Conservation (phyloP, 2,797 vertebrate genomes). For the Phalanger gymnotis region DNA sequence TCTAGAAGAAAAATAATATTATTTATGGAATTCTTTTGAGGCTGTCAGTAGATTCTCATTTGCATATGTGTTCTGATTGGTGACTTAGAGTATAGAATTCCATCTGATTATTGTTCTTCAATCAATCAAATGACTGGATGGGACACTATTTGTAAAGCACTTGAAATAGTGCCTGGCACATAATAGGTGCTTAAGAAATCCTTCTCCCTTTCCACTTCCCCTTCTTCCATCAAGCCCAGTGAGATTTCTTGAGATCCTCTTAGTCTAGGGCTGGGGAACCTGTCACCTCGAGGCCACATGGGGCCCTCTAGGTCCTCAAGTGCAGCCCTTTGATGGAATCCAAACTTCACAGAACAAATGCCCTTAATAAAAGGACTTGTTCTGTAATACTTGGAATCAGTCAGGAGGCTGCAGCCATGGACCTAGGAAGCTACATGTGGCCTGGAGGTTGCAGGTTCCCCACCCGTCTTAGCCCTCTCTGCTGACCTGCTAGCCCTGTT, state of each 20-base stretch:
- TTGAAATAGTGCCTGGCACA: neutral
- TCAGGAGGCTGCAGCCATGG: no score
- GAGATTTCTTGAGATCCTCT: neutral
- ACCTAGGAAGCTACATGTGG: no score
- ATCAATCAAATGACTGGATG: neutral
- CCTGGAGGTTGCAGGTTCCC: no score
- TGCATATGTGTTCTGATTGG: constrained; percentile 79
- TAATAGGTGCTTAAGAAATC: neutral
- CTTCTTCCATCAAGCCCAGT: constrained; percentile 17
- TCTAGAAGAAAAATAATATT: constrained; percentile 80
- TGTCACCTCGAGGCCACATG: no score
- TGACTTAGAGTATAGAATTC: constrained; percentile 66
- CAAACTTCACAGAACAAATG: no score
- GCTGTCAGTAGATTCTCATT: constrained; percentile 77
- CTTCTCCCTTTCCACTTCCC: neutral
- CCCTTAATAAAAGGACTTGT: no score
- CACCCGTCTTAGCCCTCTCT: constrained; percentile 11
- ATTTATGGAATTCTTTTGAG: constrained; percentile 76
- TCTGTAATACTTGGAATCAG: no score
- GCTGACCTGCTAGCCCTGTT: neutral
- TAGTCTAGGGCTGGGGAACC: neutral
- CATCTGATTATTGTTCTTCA: constrained; percentile 70
- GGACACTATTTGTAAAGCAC: neutral
- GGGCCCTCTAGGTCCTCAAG: no score
- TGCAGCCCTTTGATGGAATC: no score